Percentiles rank a stretch among this genome's conserved stretches.
Conservation (phyloP, 1,140 invertebrate genomes). For the Drosophila subpulchrella region DNA sequence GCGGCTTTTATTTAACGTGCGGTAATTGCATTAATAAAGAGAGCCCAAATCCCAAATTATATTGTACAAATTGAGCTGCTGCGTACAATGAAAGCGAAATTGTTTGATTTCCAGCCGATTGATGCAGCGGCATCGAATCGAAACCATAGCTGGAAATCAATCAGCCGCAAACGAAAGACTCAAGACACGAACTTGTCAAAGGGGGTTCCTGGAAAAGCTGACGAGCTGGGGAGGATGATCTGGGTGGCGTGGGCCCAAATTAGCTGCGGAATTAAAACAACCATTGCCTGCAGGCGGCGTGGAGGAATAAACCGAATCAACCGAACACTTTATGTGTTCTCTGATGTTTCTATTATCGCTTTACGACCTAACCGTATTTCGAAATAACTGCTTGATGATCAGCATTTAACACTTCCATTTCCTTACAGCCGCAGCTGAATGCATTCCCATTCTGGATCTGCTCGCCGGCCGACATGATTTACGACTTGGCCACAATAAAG, state of each 20-base stretch:
- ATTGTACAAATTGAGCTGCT: conserved; percentile 81
- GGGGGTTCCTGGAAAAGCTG: conserved; percentile 20
- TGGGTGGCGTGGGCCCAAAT: not conserved
- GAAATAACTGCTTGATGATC: conserved; percentile 25
- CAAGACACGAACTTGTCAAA: conserved; percentile 52
- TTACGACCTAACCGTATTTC: conserved; percentile 14
- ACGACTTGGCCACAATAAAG: conserved; percentile 34
- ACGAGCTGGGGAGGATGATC: not conserved
- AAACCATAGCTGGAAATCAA: conserved; percentile 35
- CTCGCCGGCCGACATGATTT: conserved; percentile 35
- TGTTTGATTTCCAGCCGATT: conserved; percentile 73
- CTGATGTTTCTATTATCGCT: conserved; percentile 18
- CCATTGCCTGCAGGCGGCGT: not conserved
- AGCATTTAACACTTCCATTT: conserved; percentile 44
- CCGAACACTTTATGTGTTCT: not conserved
- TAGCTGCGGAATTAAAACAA: not conserved
- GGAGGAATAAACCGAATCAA: not conserved
- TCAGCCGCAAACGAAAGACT: conserved; percentile 36
- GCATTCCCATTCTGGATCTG: conserved; percentile 22
- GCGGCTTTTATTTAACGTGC: conserved; percentile 79
- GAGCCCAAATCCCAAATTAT: conserved; percentile 79
- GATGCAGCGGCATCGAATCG: conserved; percentile 18
- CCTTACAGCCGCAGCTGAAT: conserved; percentile 22
- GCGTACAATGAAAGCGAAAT: conserved; percentile 81
- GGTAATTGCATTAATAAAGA: conserved; percentile 82